These are phyloP conservation scores for Hydra vulgaris DNA, from an alignment of 30 jellyfish, hydroid and myxozoan species.

Conservation along the genomic window DNA sequence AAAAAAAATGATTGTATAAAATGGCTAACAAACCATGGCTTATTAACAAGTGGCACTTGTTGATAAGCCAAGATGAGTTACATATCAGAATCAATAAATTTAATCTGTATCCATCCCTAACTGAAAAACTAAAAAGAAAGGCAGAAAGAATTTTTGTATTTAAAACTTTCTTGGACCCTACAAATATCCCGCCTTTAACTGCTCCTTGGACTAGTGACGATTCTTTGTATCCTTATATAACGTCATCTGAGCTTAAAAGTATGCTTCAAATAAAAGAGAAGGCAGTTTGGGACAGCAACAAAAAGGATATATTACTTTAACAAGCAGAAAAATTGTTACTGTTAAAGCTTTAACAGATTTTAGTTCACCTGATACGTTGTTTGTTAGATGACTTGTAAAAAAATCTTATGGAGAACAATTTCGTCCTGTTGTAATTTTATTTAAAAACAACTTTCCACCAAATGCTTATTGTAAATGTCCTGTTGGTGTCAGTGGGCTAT, in stretches of 20 bases:
- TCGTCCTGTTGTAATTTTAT: conserved; percentile 14
- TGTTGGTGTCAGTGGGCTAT: conserved; percentile 27
- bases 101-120: not conserved
- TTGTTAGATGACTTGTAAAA: conserved; percentile 24
- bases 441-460: conserved; percentile 2
- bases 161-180: not conserved
- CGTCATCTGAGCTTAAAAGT: not conserved
- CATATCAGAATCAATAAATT: not conserved
- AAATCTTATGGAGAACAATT: conserved; percentile 23
- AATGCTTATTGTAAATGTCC: conserved; percentile 35
- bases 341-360: conserved; percentile 8
- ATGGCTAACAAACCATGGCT: not conserved
- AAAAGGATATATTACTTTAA: conserved; percentile 15
- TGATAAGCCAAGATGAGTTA: not conserved
- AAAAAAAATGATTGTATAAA: not conserved
- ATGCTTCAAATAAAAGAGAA: conserved; percentile 17
- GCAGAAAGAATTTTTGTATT: not conserved
- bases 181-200: not conserved
- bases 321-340: conserved; percentile 21
- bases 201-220: not conserved
- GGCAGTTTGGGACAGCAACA: conserved; percentile 25
- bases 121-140: conserved; percentile 1
- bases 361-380: conserved; percentile 1
- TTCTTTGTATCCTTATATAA: not conserved
- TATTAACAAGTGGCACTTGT: not conserved